These are phyloP conservation scores for Paraplagusia blochii DNA, from an alignment of 2,113 vertebrate genomes.

Conservation along the genomic window DNA sequence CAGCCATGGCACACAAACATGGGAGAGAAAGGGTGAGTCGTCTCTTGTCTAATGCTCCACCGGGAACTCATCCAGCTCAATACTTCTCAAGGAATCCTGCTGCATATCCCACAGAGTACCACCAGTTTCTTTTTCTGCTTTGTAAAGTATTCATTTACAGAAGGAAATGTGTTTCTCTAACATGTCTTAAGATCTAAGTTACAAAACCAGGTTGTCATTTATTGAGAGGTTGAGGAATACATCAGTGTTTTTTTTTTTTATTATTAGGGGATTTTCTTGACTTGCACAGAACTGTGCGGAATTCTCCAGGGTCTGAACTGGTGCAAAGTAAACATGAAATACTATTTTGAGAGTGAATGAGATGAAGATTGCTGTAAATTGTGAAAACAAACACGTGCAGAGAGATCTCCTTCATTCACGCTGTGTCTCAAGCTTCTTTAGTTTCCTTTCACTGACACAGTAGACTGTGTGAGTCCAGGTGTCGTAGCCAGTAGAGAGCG, in stretches of 20 bases:
- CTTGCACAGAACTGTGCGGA: slow-evolving; percentile 12
- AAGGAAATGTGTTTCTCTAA: no score
- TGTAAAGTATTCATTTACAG: no score
- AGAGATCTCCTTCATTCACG: slow-evolving; percentile 30
- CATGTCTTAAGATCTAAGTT: no score
- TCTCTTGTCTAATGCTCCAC: slow-evolving; percentile 25
- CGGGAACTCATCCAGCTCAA: slow-evolving; percentile 10
- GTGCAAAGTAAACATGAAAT: slow-evolving; percentile 53
- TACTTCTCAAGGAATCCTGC: slow-evolving; percentile 15
- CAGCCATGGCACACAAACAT: slow-evolving; percentile 67
- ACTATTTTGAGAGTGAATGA: slow-evolving; percentile 49
- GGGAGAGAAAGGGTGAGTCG: slow-evolving; percentile 68
- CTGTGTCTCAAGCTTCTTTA: slow-evolving; percentile 49
- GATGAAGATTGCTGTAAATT: slow-evolving; percentile 28
- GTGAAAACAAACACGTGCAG: slow-evolving; percentile 53
- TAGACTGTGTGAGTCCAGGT: slow-evolving; percentile 26
- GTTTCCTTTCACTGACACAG: slow-evolving; percentile 44
- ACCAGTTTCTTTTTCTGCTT: neutral
- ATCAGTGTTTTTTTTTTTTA: slow-evolving; percentile 22
- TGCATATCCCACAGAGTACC: slow-evolving; percentile 15
- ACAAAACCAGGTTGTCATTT: slow-evolving; percentile 11
- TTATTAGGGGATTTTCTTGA: slow-evolving; percentile 3
- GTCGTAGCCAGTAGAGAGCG: slow-evolving; percentile 2
- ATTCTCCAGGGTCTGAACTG: slow-evolving; percentile 31
- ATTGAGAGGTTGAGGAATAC: slow-evolving; percentile 18